phyloP scores from a whole-genome alignment of 2,888 invertebrate genomes.

The Rhagophthalmus giganteus region DNA sequence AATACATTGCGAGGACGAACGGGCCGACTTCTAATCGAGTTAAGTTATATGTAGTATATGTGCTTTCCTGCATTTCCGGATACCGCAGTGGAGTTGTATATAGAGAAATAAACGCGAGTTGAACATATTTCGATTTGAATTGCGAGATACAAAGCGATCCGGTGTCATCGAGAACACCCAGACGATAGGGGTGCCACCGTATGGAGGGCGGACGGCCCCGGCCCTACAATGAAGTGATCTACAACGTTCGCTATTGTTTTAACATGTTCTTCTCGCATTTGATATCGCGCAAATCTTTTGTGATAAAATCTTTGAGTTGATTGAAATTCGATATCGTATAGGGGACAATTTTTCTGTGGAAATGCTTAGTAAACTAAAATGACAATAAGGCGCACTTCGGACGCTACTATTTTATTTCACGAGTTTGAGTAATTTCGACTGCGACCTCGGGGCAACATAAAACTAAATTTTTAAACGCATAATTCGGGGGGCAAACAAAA shows the following conservation, averaged over 20 bases:
- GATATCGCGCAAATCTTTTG: slow-evolving; percentile 38
- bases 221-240: slow-evolving; percentile 35
- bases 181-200: slow-evolving; percentile 33
- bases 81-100: too few species aligned
- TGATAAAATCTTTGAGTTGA: slow-evolving; percentile 38
- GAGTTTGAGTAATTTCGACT: background rate
- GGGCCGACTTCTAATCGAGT: slow-evolving; percentile 9
- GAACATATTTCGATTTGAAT: slow-evolving; percentile 28
- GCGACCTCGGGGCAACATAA: slow-evolving; percentile 7
- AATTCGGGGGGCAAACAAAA: slow-evolving; percentile 53
- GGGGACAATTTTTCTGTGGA: slow-evolving; percentile 32
- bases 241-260: slow-evolving; percentile 37
- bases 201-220: slow-evolving; percentile 20
- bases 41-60: background rate
- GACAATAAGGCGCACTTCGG: slow-evolving; percentile 8
- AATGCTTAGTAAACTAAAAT: slow-evolving; percentile 27
- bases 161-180: slow-evolving; percentile 24
- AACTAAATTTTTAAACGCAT: slow-evolving; percentile 53
- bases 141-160: slow-evolving; percentile 15
- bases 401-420: background rate
- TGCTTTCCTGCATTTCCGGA: too few species aligned
- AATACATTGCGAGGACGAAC: slow-evolving; percentile 34
- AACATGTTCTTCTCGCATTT: slow-evolving; percentile 39
- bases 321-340: slow-evolving; percentile 36
- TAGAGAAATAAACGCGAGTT: slow-evolving; percentile 5